A percentile compares a stretch with the other conserved stretches of the same genome.
phyloP scores from a whole-genome alignment of 2,113 vertebrate species.

The Litocranius walleri region DNA sequence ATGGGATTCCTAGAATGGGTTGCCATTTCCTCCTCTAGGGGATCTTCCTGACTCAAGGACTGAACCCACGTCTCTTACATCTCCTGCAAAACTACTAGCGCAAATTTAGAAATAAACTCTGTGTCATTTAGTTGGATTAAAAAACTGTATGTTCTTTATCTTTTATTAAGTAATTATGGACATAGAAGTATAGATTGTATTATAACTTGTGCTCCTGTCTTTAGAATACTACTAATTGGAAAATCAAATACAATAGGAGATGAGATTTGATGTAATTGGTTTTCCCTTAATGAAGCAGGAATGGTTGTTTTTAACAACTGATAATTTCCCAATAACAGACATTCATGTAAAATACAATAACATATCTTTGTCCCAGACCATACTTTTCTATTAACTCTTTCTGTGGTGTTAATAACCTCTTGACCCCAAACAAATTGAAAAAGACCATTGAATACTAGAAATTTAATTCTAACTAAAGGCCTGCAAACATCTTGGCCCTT shows the following conservation, averaged over 20 bases:
- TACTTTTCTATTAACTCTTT: conserved; percentile 72
- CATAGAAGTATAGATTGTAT: conserved; percentile 66
- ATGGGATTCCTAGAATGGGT: background rate
- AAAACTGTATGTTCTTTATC: conserved; percentile 29
- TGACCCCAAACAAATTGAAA: conserved; percentile 57
- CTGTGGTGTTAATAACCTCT: conserved; percentile 53
- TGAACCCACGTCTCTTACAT: background rate
- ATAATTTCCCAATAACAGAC: conserved; percentile 73
- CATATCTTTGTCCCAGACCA: conserved; percentile 63
- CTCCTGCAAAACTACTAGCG: background rate
- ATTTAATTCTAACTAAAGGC: conserved; percentile 53
- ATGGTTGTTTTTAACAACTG: conserved; percentile 78
- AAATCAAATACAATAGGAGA: conserved; percentile 74
- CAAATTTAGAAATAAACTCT: conserved; percentile 20
- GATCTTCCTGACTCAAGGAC: background rate
- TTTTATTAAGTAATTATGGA: conserved; percentile 59
- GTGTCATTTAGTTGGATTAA: conserved; percentile 16
- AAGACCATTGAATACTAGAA: conserved; percentile 21
- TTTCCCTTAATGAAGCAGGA: conserved; percentile 71
- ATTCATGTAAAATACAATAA: conserved; percentile 72
- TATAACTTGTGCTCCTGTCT: conserved; percentile 66
- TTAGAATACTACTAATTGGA: conserved; percentile 76
- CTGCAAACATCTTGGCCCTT: background rate
- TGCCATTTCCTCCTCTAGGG: background rate
- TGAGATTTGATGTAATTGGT: conserved; percentile 76